Conservation (phyloP, 1,140 invertebrate genomes). For the Anagrus nilaparvatae region DNA sequence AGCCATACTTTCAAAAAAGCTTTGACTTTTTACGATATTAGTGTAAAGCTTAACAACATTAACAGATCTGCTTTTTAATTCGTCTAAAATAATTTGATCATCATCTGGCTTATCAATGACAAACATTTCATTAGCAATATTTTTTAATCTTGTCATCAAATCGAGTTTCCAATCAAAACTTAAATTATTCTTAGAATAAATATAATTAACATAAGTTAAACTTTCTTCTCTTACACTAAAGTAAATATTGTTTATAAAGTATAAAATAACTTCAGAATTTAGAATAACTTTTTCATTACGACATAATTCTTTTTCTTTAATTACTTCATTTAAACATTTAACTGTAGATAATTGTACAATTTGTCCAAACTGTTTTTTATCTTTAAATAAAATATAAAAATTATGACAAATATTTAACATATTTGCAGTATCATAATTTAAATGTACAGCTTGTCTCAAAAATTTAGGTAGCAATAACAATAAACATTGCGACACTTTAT, state of each 20-base stretch:
- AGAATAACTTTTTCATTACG: conserved; percentile 6
- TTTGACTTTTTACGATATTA: conserved; percentile 31
- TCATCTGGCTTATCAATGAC: conserved; percentile 13
- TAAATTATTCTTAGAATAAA: conserved; percentile 23
- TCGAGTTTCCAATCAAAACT: conserved; percentile 22
- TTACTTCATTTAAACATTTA: conserved; percentile 27
- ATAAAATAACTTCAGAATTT: conserved; percentile 25
- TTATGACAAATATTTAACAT: conserved; percentile 9
- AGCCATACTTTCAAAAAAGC: conserved; percentile 33
- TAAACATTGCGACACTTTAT: conserved; percentile 15
- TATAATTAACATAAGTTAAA: conserved; percentile 28
- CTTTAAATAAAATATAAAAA: conserved; percentile 11
- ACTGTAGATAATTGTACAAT: conserved; percentile 26
- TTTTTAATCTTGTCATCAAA: conserved; percentile 27
- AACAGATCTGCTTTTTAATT: conserved; percentile 29
- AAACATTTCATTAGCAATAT: conserved; percentile 17
- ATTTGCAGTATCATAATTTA: conserved; percentile 4
- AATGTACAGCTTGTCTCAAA: conserved; percentile 14
- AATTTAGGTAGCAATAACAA: conserved; percentile 23
- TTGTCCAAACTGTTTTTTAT: conserved; percentile 25
- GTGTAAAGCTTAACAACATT: conserved; percentile 33
- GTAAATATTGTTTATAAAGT: conserved; percentile 29
- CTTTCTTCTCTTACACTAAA: conserved; percentile 34
- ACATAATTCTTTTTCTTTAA: conserved; percentile 10
- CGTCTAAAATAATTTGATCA: conserved; percentile 28